Evolutionary conservation across 2,113 vertebrate genomes (phyloP), one percentile per base, ranked within the genome.

Genomic region (Tichodroma muraria): DNA sequence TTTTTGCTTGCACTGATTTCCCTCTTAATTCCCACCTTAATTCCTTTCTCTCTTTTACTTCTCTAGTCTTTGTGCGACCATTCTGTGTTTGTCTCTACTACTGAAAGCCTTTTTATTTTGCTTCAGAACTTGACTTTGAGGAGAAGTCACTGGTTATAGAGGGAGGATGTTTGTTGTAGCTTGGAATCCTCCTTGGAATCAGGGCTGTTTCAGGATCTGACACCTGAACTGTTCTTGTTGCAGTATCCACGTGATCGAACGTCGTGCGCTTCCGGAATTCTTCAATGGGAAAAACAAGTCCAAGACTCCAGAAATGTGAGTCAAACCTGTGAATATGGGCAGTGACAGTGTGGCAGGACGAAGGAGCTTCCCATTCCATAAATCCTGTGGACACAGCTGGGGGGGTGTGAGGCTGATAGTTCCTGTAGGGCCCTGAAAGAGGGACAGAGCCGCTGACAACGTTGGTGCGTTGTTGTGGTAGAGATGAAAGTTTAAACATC

Each of bases 201-300:
- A 11, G 59, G 76, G 37, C 28, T 42, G 44, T 4, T 6, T 3
- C 15, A 11, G n/a, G 16, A 1, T 8, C 28, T 70, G 47, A 24
- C 14, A 1, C 8, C 68, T 85, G 61, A 57, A 3, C 15, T 42
- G 2, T 9, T 66, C 47, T 4, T 31, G 6, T 96, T 92, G 6
- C 78, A 99, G 99, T 38, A 99, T 99, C 93, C 99, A 99, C 9
- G 99, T 99, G 80, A 99, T 99, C 4, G 99, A 99, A 64, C 98
- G 99, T 8, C 98, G 99, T 17, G 99, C 99, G 1, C 98, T 99
- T 73, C 99, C 99, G 0, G 99, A 99, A 37, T 99, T 99, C 91
- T 99, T 99, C 97, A 99, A 99, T 2, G 99, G 99, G 3, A 99
- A 99, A 90, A 99, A 99, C 97, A 99, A 99, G 88, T 99, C 99